Percentiles rank a stretch among this genome's conserved stretches.
Evolutionary conservation across 2,797 vertebrate genomes (phyloP).

Genomic region (Tadarida brasiliensis): DNA sequence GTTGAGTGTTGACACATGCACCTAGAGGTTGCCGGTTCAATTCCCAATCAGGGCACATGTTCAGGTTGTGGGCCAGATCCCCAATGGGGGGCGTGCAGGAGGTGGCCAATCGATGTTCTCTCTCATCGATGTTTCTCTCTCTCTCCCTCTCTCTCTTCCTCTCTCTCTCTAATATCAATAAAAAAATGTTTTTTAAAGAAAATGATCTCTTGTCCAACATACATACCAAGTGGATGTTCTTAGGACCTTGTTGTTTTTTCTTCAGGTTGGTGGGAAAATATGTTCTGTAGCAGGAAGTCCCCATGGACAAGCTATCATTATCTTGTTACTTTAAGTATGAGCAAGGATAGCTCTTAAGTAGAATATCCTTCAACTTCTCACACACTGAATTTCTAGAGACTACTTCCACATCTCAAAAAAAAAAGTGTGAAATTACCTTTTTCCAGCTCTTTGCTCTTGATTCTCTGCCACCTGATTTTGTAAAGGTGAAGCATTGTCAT

Average conservation of each 20-base stretch:
- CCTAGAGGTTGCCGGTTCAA: too few relatives aligned
- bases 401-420: background rate
- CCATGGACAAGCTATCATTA: background rate
- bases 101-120: too few relatives aligned
- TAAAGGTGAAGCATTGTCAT: background rate
- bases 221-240: background rate
- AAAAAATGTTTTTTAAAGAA: too few relatives aligned
- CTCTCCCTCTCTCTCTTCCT: too few relatives aligned
- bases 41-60: too few relatives aligned
- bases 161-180: too few relatives aligned
- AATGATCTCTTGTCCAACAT: background rate
- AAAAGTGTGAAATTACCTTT: background rate
- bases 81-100: too few relatives aligned
- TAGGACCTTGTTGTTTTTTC: slow-evolving; percentile 25
- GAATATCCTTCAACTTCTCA: background rate
- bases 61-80: too few relatives aligned
- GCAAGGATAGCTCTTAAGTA: background rate
- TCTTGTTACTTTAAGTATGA: background rate
- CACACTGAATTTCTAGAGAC: background rate
- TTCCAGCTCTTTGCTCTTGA: background rate
- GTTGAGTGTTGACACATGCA: too few relatives aligned
- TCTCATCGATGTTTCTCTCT: too few relatives aligned
- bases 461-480: background rate
- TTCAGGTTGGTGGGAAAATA: background rate
- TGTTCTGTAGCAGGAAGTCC: background rate